Conservation (phyloP, 2,888 invertebrate genomes). For the Polydrusus cervinus region DNA sequence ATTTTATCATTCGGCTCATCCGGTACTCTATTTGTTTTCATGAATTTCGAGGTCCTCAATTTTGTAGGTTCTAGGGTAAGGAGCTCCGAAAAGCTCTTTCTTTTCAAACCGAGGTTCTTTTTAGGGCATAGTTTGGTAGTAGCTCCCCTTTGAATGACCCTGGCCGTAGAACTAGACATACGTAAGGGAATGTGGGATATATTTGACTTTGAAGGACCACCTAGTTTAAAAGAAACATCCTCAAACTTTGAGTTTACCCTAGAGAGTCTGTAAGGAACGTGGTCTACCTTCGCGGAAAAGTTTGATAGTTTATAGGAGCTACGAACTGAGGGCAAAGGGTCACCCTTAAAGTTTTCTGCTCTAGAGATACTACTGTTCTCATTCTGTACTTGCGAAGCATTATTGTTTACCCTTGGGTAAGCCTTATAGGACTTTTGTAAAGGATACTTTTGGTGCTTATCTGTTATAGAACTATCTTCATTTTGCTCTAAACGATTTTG, state of each 20-base stretch:
- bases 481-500: no score
- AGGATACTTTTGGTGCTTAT: no score
- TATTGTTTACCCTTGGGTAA: background rate
- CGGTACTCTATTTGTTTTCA: background rate
- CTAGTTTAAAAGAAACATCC: background rate
- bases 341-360: background rate
- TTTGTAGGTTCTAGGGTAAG: conserved; percentile 33
- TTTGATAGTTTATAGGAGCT: background rate
- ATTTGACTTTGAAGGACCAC: background rate
- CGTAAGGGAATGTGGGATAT: conserved; percentile 21
- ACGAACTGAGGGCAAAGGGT: background rate
- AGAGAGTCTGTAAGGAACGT: background rate
- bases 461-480: no score
- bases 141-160: background rate
- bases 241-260: background rate
- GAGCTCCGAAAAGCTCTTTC: conserved; percentile 40
- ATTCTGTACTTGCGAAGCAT: background rate
- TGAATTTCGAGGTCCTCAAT: background rate
- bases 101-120: conserved; percentile 36
- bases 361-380: no score
- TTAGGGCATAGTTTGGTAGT: conserved; percentile 28
- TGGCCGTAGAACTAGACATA: conserved; percentile 38
- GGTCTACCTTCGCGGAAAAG: background rate
- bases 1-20: background rate
- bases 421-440: no score